Evolutionary conservation across 2,797 vertebrate species (phyloP).

Genomic region (Gastrophryne carolinensis): DNA sequence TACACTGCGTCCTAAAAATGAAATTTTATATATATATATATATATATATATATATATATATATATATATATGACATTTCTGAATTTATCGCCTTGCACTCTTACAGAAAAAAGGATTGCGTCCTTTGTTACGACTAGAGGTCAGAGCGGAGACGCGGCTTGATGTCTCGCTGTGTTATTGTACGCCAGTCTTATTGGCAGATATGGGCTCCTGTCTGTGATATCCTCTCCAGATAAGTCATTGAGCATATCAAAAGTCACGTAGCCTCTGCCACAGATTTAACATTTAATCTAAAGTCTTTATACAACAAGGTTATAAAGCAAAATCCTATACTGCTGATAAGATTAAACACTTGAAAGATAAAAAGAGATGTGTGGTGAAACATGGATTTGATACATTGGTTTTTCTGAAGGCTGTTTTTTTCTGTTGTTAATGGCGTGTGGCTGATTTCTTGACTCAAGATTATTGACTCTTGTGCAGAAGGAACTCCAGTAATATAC

Average conservation of each 20-base stretch:
- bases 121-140: not conserved
- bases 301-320: not conserved
- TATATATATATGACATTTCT: too few relatives aligned
- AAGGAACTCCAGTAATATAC: too few relatives aligned
- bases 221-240: not conserved
- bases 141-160: not conserved
- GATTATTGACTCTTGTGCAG: too few relatives aligned
- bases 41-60: too few relatives aligned
- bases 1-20: too few relatives aligned
- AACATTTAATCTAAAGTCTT: slow-evolving; percentile 9
- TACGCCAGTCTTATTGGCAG: not conserved
- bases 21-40: too few relatives aligned
- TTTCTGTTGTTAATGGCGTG: too few relatives aligned
- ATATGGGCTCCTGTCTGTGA: not conserved
- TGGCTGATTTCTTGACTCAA: too few relatives aligned
- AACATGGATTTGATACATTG: not conserved
- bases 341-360: not conserved
- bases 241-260: not conserved
- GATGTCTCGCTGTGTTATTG: not conserved
- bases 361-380: not conserved
- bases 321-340: not conserved
- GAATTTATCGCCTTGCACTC: not conserved
- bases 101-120: not conserved
- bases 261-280: not conserved
- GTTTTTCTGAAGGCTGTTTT: not conserved